Percentiles rank a stretch among this genome's conserved stretches.
These are phyloP conservation scores for Aramus guarauna DNA, from an alignment of 2,113 vertebrate genomes.

Conservation along the genomic window DNA sequence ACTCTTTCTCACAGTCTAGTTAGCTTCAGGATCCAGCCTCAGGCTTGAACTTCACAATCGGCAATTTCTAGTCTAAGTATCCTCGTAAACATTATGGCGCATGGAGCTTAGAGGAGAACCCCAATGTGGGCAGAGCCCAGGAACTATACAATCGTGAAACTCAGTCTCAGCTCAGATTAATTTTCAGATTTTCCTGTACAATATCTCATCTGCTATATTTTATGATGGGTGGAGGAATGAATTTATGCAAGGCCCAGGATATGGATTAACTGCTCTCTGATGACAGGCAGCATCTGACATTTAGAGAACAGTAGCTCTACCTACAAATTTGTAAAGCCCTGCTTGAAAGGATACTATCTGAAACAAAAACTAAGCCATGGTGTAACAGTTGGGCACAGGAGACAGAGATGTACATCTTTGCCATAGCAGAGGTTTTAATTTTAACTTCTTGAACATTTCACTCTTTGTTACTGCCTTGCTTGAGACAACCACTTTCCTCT, in stretches of 20 bases:
- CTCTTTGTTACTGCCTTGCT: constrained; percentile 39
- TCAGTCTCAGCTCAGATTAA: neutral
- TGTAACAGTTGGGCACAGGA: neutral
- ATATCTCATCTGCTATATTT: neutral
- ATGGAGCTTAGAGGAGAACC: neutral
- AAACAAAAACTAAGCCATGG: neutral
- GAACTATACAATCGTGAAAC: neutral
- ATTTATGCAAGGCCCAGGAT: neutral
- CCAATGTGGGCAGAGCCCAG: neutral
- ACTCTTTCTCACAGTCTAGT: neutral
- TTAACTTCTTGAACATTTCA: constrained; percentile 43
- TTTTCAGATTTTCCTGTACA: neutral
- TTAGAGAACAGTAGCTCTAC: neutral
- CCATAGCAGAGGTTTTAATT: constrained; percentile 6
- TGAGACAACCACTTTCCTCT: constrained; percentile 24
- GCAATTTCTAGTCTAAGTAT: neutral
- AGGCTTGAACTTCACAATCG: neutral
- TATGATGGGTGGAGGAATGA: neutral
- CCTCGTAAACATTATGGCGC: neutral
- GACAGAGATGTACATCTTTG: neutral
- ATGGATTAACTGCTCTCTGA: neutral
- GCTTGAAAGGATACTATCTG: neutral
- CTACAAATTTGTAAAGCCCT: neutral
- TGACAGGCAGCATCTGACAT: neutral
- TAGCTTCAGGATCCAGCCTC: neutral